Base-by-base conservation (phyloP, 2,888 invertebrate genomes). In the Meiosimyza platycephala region DNA sequence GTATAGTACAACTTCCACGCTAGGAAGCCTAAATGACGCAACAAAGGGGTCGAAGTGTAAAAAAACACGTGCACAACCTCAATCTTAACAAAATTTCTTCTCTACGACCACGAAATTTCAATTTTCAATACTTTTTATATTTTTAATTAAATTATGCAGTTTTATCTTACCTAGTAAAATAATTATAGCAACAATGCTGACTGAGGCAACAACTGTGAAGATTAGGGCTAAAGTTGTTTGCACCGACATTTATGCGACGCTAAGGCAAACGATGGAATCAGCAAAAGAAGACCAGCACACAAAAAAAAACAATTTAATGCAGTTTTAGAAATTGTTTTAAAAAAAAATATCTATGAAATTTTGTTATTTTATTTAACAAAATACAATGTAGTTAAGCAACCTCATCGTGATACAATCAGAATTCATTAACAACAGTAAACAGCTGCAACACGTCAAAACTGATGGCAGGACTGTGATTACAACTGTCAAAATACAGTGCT, bases 81-180 rank as follows among this genome's bases (percentile, higher is more conserved):
- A 28, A 52, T 22, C 15, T 12, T 55, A 48, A 22, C 68, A 68
- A 68, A 68, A 50, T 15, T 55, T 68, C 28, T 9, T 40, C 9
- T 9, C 9, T 40, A 40, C 40, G 9, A 40, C 40, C 9, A 40
- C 4, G 40, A 9, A 40, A 40, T 40, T 6, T 6, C 40, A 6
- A 40, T 40, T 40, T 40, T 40, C 40, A 9, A 7, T 40, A 0
- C 9, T 9, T 40, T 9, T 40, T 5, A 40, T 7, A 9, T 40
- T 40, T 40, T 40, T 40, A 40, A 40, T 40, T 40, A 9, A 40
- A 40, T 40, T 40, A 9, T 9, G 40, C 40, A 6, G 40, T 9
- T 40, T 40, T 40, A 33, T 70, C 80, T 90, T 89, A 92, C 92
- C 92, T 83, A 91, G 85, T 74, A 88, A 81, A 78, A 91, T 90